A percentile compares a stretch with the other conserved stretches of the same genome.
These are phyloP conservation scores for Castor canadensis DNA, from an alignment of 2,113 vertebrate genomes.

Conservation along the genomic window DNA sequence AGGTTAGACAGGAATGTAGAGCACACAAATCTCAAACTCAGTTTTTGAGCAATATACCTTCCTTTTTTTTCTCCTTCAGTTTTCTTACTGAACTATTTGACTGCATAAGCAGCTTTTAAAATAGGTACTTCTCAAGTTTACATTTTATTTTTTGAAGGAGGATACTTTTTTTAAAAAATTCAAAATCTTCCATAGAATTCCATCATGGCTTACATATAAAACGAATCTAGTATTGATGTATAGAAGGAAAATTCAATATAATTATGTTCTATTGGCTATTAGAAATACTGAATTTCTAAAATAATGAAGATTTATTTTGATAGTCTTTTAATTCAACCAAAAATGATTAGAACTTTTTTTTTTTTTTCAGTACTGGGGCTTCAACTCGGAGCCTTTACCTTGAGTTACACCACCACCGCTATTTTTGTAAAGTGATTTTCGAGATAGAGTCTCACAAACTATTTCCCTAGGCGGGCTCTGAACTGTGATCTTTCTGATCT, in stretches of 20 bases:
- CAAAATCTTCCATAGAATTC: conserved; percentile 8
- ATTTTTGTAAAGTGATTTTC: too few species aligned
- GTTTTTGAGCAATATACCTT: conserved; percentile 2
- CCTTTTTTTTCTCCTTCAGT: neutral
- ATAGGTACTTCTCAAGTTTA: neutral
- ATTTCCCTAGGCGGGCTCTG: too few species aligned
- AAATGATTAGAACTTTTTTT: too few species aligned
- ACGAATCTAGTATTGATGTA: neutral
- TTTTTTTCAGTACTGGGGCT: too few species aligned
- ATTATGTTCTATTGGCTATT: neutral
- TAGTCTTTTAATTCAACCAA: conserved; percentile 42
- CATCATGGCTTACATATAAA: neutral
- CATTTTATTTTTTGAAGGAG: neutral
- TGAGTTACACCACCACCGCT: too few species aligned
- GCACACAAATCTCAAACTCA: neutral
- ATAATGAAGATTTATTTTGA: neutral
- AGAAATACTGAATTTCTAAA: conserved; percentile 39
- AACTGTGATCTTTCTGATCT: too few species aligned
- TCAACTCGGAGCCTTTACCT: too few species aligned
- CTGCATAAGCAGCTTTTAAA: conserved; percentile 33
- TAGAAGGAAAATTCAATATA: neutral
- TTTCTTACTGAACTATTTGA: too few species aligned
- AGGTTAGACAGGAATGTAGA: conserved; percentile 20
- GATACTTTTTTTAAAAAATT: conserved; percentile 17
- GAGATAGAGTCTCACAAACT: too few species aligned